These are phyloP conservation scores for Natator depressus DNA, from an alignment of 2,113 vertebrate species.

Conservation along the genomic window DNA sequence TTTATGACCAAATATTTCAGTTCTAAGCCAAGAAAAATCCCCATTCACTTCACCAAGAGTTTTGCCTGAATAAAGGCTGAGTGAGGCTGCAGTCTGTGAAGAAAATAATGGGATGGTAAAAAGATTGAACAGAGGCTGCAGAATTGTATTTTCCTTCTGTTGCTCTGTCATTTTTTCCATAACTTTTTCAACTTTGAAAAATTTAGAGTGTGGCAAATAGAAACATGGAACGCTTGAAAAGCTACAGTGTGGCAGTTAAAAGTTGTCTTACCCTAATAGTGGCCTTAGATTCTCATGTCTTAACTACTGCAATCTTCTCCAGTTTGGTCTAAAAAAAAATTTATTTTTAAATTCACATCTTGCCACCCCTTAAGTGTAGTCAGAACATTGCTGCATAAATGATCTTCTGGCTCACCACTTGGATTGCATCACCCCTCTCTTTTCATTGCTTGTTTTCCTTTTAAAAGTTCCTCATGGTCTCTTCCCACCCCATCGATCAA, in stretches of 20 bases:
- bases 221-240: not conserved
- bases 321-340: not conserved
- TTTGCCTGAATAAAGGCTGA: not conserved
- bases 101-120: rapidly evolving
- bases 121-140: not conserved
- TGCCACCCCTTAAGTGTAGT: not conserved
- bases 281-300: not conserved
- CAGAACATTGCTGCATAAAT: not conserved
- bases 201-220: not conserved
- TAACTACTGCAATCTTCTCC: not conserved
- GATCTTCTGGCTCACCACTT: not conserved
- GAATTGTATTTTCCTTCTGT: not conserved
- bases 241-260: not conserved
- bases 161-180: not conserved
- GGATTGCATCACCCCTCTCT: not conserved
- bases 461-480: not conserved
- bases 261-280: not conserved
- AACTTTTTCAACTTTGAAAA: not conserved
- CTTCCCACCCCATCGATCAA: rapidly evolving
- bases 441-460: not conserved
- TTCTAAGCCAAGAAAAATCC: not conserved
- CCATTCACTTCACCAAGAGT: not conserved
- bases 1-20: not conserved
- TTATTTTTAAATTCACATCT: not conserved
- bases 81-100: not conserved